phyloP scores from a whole-genome alignment of 2,797 vertebrate genomes.

The Mionectes olivaceus region DNA sequence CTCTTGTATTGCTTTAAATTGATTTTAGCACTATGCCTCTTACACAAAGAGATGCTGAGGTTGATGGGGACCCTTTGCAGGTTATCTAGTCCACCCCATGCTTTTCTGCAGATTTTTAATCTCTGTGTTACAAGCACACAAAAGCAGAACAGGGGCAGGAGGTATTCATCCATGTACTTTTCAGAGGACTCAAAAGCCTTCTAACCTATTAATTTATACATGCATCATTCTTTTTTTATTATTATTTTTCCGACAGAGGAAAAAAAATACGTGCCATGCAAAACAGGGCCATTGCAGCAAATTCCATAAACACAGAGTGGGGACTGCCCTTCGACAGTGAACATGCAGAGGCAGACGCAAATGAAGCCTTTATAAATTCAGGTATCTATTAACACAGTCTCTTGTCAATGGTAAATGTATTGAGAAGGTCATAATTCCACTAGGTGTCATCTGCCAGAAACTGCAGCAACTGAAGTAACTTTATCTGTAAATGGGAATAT shows the following conservation, averaged over 20 bases:
- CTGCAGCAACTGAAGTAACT: neutral
- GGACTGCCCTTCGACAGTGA: fast-evolving
- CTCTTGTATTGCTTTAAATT: neutral
- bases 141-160: neutral
- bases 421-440: neutral
- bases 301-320: neutral
- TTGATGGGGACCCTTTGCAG: neutral
- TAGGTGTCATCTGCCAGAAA: neutral
- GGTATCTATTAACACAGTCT: neutral
- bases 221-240: neutral
- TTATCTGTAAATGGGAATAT: neutral
- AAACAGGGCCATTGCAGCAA: neutral
- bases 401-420: neutral
- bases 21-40: neutral
- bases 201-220: neutral
- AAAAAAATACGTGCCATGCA: neutral
- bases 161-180: neutral
- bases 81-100: neutral
- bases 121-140: neutral
- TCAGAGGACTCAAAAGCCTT: neutral
- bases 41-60: neutral
- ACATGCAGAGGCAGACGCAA: neutral
- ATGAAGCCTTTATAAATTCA: neutral
- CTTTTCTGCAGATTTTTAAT: neutral
- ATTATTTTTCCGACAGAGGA: neutral